Conservation (phyloP, 2,888 invertebrate species). For the Calameuta filiformis region DNA sequence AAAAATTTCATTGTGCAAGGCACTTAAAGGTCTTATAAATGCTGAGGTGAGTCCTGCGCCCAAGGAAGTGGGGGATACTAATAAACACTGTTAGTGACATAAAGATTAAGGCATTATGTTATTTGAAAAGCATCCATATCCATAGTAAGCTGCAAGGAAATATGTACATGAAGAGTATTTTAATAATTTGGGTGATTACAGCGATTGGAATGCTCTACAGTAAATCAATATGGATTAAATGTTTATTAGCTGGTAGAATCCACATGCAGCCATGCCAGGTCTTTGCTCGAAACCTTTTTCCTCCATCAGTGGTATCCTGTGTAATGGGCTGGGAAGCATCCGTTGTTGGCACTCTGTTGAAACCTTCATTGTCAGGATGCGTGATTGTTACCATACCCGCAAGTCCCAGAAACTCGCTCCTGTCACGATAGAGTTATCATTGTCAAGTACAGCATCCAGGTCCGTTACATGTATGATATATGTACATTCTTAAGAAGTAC, state of each 20-base stretch:
- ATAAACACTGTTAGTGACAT: not conserved
- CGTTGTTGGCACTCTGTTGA: conserved; percentile 52
- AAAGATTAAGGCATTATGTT: not conserved
- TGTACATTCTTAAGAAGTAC: conserved; percentile 3
- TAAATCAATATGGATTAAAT: not conserved
- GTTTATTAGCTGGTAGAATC: conserved; percentile 23
- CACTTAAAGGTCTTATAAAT: not conserved
- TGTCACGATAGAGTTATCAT: conserved; percentile 55
- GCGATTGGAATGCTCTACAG: not conserved
- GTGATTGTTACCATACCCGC: conserved; percentile 80
- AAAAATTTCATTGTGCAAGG: not conserved
- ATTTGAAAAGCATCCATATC: conserved; percentile 19
- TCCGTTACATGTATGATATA: conserved; percentile 8
- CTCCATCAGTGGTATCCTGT: conserved; percentile 57
- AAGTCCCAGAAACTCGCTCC: conserved; percentile 78
- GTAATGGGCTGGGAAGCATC: conserved; percentile 50
- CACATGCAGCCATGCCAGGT: conserved; percentile 50
- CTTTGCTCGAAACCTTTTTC: conserved; percentile 58
- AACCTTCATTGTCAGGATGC: conserved; percentile 71
- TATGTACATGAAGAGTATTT: conserved; percentile 14
- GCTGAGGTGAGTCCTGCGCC: not conserved
- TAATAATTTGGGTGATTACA: not conserved
- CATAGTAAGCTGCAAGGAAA: conserved; percentile 29
- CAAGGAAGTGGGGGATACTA: not conserved
- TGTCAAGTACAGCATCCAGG: conserved; percentile 30